These are phyloP conservation scores for Pampus argenteus DNA, from an alignment of 2,797 vertebrate genomes.

Conservation along the genomic window DNA sequence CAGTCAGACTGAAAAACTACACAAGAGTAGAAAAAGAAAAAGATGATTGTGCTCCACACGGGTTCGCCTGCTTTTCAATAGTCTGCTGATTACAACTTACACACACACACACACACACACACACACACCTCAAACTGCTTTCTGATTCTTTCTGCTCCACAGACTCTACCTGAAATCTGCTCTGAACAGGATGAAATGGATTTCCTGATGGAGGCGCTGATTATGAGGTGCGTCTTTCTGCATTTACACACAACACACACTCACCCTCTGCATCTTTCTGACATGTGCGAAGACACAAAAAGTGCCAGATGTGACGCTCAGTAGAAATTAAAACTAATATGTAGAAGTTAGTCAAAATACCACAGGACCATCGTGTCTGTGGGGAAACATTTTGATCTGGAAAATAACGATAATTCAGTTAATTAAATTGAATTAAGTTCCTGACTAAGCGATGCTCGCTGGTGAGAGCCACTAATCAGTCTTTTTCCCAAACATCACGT, in stretches of 20 bases:
- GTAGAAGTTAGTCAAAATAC: neutral
- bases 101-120: conserved; percentile 1
- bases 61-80: neutral
- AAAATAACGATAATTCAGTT: conserved; percentile 2
- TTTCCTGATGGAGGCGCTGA: conserved; percentile 95
- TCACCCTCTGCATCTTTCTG: neutral
- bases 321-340: neutral
- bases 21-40: conserved; percentile 5
- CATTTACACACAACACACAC: neutral
- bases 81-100: neutral
- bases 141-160: conserved; percentile 55
- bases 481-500: conserved; percentile 4
- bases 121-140: conserved; percentile 19
- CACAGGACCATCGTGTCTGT: neutral
- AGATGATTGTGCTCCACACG: conserved; percentile 7
- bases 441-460: conserved; percentile 1
- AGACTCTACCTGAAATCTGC: conserved; percentile 96
- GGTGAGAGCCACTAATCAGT: neutral
- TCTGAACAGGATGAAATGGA: conserved; percentile 95
- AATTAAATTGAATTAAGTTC: neutral
- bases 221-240: conserved; percentile 88
- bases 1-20: neutral
- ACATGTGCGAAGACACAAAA: neutral
- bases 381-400: neutral
- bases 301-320: conserved; percentile 14